Evolutionary conservation across 92 coral and sea anemone species (phyloP), one percentile per base, ranked within the genome.

Genomic region (Nematostella vectensis): DNA sequence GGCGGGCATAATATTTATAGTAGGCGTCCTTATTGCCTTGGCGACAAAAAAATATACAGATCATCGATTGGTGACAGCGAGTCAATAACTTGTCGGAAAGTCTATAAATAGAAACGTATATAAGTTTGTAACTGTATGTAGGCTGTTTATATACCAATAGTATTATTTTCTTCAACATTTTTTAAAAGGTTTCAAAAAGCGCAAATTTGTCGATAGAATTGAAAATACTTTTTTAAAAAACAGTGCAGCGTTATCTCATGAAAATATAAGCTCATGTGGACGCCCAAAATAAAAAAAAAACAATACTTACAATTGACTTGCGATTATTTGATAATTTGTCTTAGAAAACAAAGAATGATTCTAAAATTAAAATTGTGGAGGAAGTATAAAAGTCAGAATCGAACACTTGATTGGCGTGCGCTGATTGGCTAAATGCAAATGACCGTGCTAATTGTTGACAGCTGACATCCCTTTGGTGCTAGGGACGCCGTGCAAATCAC

Each of bases 1-100:
- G 88, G 95, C 83, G 62, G 95, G 65, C 29, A 77, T 67, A 75
- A 75, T 85, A 80, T 85, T 85, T 85, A n/a, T n/a, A 28, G 76
- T 33, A 52, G 24, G 72, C 65, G 44, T 70, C 36, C 26, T 10
- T 39, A 78, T 80, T 80, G 67, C 88, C 74, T 54, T 80, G 80
- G 67, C 71, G 75, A 80, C 79, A 54, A 33, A 27, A 33, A 54
- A 71, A 33, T 33, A 33, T 33, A 33, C 40, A 33, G 8, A 6
- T 33, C 40, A 6, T 33, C 6, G n/a, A n/a, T n/a, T n/a, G n/a
- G n/a, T n/a, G n/a, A 62, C 31, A 27, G 1, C 21, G 9, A 45
- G 20, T 66, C 72, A 51, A 66, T 66, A 66, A 4, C 47, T 54
- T 20, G 28, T 54, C 72, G 72, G 49, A 45, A 43, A 0, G n/a